Conservation (phyloP, 1,140 invertebrate genomes). For the Apocrypta bakeri region DNA sequence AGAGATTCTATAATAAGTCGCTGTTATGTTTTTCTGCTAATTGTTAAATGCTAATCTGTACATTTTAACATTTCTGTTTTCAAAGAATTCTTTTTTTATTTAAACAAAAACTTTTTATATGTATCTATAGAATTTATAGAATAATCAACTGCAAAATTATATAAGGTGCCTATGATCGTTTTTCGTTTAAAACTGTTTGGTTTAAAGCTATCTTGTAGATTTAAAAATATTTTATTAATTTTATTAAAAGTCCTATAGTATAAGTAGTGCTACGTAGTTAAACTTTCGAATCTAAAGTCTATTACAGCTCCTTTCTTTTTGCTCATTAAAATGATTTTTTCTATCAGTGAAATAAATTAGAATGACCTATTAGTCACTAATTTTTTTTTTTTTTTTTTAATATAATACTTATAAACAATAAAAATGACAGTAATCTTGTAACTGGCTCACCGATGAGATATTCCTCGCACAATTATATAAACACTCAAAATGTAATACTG, state of each 20-base stretch:
- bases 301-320: background rate
- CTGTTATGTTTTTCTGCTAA: background rate
- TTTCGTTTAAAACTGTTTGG: too few species aligned
- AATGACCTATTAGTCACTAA: constrained; percentile 9
- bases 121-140: too few species aligned
- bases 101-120: too few species aligned
- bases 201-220: background rate
- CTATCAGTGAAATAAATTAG: background rate
- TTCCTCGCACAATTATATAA: background rate
- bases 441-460: too few species aligned
- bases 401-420: background rate
- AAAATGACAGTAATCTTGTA: background rate
- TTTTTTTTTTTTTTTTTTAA: constrained; percentile 22
- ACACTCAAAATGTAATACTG: constrained; percentile 8
- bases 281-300: constrained; percentile 58
- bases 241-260: constrained; percentile 7
- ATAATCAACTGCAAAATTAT: background rate
- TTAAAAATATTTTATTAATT: constrained; percentile 13
- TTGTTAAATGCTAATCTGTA: background rate
- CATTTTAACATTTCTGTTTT: too few species aligned
- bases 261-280: constrained; percentile 69
- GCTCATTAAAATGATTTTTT: background rate
- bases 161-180: background rate
- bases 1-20: too few species aligned
- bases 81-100: too few species aligned